These are phyloP conservation scores for Neotoma lepida DNA, from an alignment of 2,113 vertebrate species.

Conservation along the genomic window DNA sequence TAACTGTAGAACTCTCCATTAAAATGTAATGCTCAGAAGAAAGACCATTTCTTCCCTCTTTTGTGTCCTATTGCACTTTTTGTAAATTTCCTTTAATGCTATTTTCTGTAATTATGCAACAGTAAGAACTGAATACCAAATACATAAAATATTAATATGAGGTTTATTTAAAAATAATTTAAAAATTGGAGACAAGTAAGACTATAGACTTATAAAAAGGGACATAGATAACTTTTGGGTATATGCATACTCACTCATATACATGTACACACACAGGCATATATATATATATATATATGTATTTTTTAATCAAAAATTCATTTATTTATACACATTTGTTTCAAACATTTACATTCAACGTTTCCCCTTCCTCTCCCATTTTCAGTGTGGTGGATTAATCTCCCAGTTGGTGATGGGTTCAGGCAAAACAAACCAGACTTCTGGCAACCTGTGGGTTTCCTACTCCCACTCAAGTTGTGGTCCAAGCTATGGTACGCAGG, in stretches of 20 bases:
- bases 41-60: neutral
- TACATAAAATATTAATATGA: constrained; percentile 1
- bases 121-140: neutral
- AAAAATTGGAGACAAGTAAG: neutral
- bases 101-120: neutral
- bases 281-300: neutral
- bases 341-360: constrained; percentile 78
- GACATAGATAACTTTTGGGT: neutral
- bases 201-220: neutral
- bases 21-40: neutral
- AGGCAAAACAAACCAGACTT: constrained; percentile 82
- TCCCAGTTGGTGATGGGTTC: constrained; percentile 77
- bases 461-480: too few relatives aligned
- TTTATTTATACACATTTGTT: constrained; percentile 78
- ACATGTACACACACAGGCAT: neutral
- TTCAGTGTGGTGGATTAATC: constrained; percentile 69
- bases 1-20: neutral
- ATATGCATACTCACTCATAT: neutral
- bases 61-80: neutral
- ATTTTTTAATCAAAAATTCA: constrained; percentile 72
- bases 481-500: too few relatives aligned
- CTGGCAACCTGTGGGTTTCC: too few relatives aligned
- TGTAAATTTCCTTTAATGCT: constrained; percentile 31
- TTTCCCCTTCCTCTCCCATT: constrained; percentile 35
- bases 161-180: neutral